Evolutionary conservation across 2,113 vertebrate species (phyloP).

Genomic region (Hyaena hyaena): DNA sequence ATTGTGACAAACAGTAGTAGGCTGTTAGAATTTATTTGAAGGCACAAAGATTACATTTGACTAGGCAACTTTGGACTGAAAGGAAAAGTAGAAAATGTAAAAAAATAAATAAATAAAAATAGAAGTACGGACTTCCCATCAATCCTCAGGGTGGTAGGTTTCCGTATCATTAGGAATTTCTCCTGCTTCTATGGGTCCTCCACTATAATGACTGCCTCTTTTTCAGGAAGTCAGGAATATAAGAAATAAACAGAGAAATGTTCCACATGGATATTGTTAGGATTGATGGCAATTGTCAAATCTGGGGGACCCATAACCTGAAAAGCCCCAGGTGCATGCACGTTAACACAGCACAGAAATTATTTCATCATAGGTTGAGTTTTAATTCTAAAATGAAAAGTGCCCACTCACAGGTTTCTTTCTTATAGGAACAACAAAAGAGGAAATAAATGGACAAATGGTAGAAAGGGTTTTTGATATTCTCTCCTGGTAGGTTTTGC

Average conservation of each 20-base stretch:
- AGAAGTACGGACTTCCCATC: background rate
- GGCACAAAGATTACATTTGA: slow-evolving; percentile 72
- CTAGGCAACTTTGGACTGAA: slow-evolving; percentile 68
- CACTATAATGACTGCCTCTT: background rate
- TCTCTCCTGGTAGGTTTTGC: background rate
- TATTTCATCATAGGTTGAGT: background rate
- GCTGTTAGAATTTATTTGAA: slow-evolving; percentile 74
- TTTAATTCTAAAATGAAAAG: slow-evolving; percentile 43
- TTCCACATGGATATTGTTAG: background rate
- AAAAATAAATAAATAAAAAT: slow-evolving; percentile 49
- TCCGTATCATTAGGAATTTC: background rate
- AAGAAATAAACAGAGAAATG: background rate
- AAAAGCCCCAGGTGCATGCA: background rate
- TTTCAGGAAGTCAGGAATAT: background rate
- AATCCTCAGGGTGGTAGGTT: background rate
- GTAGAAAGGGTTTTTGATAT: background rate
- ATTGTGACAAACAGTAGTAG: slow-evolving; percentile 71
- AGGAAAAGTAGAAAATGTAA: slow-evolving; percentile 37
- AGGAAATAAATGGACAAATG: background rate
- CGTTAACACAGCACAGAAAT: background rate
- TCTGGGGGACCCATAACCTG: background rate
- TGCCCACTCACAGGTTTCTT: background rate
- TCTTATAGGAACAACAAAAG: background rate
- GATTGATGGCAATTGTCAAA: background rate
- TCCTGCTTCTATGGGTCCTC: background rate